Evolutionary conservation across 2,888 invertebrate species (phyloP).

Genomic region (Saturnia japonica): DNA sequence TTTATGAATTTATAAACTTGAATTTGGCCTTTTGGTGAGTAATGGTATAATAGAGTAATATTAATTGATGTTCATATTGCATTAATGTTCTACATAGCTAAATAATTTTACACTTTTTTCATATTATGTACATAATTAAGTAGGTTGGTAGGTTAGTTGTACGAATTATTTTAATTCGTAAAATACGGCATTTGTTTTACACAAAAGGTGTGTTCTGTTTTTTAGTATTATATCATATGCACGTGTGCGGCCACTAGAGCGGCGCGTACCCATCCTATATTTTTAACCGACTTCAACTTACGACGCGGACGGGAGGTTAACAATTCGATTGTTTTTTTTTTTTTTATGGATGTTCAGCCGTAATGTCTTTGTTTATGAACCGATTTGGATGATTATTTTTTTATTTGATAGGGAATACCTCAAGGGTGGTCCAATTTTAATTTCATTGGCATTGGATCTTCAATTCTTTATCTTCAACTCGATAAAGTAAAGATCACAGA

Average conservation of each 20-base stretch:
- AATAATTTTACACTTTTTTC: not conserved
- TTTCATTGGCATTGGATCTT: too few relatives aligned
- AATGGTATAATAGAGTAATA: not conserved
- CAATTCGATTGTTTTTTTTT: not conserved
- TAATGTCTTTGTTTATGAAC: too few relatives aligned
- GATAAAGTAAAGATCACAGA: too few relatives aligned
- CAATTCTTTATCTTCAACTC: too few relatives aligned
- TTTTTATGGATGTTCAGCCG: too few relatives aligned
- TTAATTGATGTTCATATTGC: not conserved
- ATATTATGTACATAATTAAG: not conserved
- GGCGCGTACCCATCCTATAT: not conserved
- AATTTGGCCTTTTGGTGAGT: too few relatives aligned
- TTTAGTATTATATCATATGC: slow-evolving; percentile 6
- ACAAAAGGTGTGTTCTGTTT: slow-evolving; percentile 14
- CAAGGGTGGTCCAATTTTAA: too few relatives aligned
- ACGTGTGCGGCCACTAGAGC: not conserved
- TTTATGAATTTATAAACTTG: not conserved
- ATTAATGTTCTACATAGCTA: not conserved
- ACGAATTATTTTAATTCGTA: not conserved
- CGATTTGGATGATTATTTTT: too few relatives aligned
- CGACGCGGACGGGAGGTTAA: too few relatives aligned
- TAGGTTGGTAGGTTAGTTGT: not conserved
- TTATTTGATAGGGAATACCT: too few relatives aligned
- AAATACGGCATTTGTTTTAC: not conserved
- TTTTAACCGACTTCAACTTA: not conserved